These are phyloP conservation scores for Lepisosteus osseus DNA, from an alignment of 2,113 vertebrate species.

Conservation along the genomic window DNA sequence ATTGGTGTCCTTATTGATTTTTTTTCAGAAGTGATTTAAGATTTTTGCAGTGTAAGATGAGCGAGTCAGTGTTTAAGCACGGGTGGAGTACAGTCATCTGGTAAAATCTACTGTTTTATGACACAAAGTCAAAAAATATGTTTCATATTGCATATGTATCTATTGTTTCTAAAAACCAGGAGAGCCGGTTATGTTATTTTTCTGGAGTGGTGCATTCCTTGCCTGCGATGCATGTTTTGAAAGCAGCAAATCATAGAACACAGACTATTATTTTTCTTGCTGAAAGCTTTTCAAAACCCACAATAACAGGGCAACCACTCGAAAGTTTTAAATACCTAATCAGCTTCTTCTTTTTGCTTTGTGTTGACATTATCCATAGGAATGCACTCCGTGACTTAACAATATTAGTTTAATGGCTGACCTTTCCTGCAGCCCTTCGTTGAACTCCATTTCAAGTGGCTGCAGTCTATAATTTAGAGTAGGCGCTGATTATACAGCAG, in stretches of 20 bases:
- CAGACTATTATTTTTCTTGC: conserved; percentile 45
- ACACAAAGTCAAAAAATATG: no score
- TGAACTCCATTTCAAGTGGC: conserved; percentile 46
- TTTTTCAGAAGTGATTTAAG: no score
- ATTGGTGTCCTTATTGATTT: no score
- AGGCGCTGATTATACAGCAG: conserved; percentile 45
- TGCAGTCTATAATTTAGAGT: conserved; percentile 57
- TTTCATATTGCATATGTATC: no score
- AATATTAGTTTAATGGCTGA: conserved; percentile 52
- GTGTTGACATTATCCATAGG: conserved; percentile 38
- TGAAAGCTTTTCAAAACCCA: conserved; percentile 40
- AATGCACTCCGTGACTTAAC: conserved; percentile 47
- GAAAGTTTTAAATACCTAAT: conserved; percentile 29
- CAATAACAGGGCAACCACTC: conserved; percentile 28
- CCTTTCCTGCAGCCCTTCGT: conserved; percentile 38
- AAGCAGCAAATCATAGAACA: conserved; percentile 32
- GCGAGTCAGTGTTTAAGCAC: no score
- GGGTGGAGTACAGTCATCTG: no score
- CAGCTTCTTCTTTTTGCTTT: conserved; percentile 19
- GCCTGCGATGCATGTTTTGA: conserved; percentile 43
- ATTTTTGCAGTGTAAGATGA: no score
- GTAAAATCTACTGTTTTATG: no score
- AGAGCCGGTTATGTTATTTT: no score
- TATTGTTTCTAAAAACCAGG: no score
- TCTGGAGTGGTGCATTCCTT: conserved; percentile 37